A percentile compares a stretch with the other conserved stretches of the same genome.
These are phyloP conservation scores for Pandemis heparana DNA, from an alignment of 2,888 invertebrate genomes.

Conservation along the genomic window DNA sequence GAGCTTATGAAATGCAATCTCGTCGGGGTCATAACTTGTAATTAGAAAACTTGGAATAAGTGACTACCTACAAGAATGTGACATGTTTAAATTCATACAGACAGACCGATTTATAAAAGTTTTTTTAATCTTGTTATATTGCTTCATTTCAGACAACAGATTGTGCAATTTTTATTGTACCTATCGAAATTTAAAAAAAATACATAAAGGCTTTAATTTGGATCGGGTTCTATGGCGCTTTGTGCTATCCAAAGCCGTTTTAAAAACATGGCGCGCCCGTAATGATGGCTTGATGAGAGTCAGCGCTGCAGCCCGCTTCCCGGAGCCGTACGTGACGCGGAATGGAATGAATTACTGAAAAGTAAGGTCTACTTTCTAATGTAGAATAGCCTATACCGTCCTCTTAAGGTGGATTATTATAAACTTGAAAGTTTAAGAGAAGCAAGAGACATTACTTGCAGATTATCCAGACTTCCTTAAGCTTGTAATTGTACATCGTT, in stretches of 20 bases:
- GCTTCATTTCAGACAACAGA: neutral
- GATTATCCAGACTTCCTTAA: neutral
- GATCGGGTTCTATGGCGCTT: constrained; percentile 62
- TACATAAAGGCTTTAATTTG: constrained; percentile 78
- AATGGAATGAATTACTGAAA: constrained; percentile 39
- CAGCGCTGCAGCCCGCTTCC: constrained; percentile 59
- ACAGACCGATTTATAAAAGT: neutral
- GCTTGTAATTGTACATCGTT: neutral
- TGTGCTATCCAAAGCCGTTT: constrained; percentile 77
- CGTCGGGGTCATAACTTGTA: constrained; percentile 32
- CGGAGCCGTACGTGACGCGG: constrained; percentile 54
- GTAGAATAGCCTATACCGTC: neutral
- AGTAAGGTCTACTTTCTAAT: constrained; percentile 14
- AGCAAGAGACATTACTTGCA: neutral
- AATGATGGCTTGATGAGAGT: constrained; percentile 82
- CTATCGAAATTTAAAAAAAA: constrained; percentile 51
- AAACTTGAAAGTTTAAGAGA: neutral
- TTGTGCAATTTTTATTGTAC: constrained; percentile 15
- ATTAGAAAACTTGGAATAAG: constrained; percentile 34
- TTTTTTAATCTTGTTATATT: neutral
- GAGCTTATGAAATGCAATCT: constrained; percentile 26
- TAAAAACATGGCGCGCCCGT: constrained; percentile 83
- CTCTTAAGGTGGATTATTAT: neutral
- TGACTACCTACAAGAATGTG: constrained; percentile 15
- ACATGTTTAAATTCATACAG: constrained; percentile 8